Evolutionary conservation across 1,140 invertebrate genomes (phyloP).

Genomic region (Scylla paramamosain): DNA sequence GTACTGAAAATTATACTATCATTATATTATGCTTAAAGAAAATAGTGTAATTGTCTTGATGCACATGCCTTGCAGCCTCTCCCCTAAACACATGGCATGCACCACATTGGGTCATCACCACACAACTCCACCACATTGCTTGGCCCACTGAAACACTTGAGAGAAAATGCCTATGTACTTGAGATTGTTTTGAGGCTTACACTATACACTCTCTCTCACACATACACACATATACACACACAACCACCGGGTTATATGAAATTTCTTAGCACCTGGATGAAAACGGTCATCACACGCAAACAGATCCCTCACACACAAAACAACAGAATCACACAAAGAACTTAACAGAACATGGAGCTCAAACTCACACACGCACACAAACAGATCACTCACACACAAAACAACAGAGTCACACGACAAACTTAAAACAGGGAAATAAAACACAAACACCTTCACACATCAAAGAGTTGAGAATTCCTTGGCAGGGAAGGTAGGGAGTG

Average conservation of each 20-base stretch:
- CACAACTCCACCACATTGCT: not conserved
- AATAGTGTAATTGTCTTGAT: not conserved
- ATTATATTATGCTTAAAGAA: not conserved
- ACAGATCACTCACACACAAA: too few relatives aligned
- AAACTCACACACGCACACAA: too few relatives aligned
- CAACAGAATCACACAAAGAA: too few relatives aligned
- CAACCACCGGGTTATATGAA: too few relatives aligned
- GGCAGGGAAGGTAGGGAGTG: slow-evolving; percentile 41
- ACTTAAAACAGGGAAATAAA: not conserved
- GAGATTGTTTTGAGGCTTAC: not conserved
- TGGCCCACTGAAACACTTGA: not conserved
- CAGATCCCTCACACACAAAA: too few relatives aligned
- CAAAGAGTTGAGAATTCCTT: slow-evolving; percentile 26
- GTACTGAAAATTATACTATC: not conserved
- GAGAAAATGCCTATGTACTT: not conserved
- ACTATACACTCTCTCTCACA: not conserved
- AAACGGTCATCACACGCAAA: too few relatives aligned
- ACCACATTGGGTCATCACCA: not conserved
- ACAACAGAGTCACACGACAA: too few relatives aligned
- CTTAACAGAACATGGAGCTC: not conserved
- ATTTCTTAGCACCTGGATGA: too few relatives aligned
- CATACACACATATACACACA: too few relatives aligned
- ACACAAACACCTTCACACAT: slow-evolving; percentile 46
- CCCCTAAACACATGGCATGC: not conserved
- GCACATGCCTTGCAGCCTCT: not conserved